Percentiles rank a stretch among this genome's conserved stretches.
These are phyloP conservation scores for Platanista minor DNA, from an alignment of 2,113 vertebrate genomes.

Conservation along the genomic window DNA sequence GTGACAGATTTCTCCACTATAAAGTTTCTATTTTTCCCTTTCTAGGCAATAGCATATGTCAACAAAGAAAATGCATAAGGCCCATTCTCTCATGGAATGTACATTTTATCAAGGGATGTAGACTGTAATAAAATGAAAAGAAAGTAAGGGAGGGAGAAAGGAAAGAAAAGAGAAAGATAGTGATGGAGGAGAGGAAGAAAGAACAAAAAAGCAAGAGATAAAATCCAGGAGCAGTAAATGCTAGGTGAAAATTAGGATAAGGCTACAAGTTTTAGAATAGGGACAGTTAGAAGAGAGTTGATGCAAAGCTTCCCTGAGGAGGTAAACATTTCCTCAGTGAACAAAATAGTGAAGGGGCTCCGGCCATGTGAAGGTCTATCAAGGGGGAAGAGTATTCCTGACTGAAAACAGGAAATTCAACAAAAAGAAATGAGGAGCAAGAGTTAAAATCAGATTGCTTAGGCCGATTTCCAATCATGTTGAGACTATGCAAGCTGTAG, in stretches of 20 bases:
- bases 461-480: background rate
- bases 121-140: background rate
- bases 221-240: background rate
- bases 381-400: background rate
- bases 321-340: background rate
- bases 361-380: background rate
- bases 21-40: background rate
- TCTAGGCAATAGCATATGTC: background rate
- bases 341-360: background rate
- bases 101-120: background rate
- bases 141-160: too few relatives aligned
- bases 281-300: background rate
- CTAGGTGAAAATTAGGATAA: background rate
- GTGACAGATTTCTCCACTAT: background rate
- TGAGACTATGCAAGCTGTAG: fast-evolving
- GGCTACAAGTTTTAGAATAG: too few relatives aligned
- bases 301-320: background rate
- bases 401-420: background rate
- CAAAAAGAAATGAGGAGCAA: background rate
- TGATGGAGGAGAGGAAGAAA: background rate
- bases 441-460: background rate
- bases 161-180: fast-evolving
- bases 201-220: background rate
- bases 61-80: background rate
- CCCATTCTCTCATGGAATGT: background rate